These are phyloP conservation scores for Orchestes rusci DNA, from an alignment of 2,888 invertebrate genomes.

Conservation along the genomic window DNA sequence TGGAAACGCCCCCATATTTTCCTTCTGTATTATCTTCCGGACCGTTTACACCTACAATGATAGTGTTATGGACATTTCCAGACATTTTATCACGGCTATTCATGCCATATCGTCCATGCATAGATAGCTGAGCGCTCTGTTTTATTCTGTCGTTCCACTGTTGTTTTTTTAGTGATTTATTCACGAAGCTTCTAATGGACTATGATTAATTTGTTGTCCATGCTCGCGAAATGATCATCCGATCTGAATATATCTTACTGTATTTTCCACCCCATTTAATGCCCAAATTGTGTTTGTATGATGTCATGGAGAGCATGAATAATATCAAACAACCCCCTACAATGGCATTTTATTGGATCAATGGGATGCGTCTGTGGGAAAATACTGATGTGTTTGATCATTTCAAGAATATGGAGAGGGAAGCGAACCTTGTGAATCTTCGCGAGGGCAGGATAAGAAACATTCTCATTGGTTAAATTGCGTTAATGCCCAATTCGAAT, in stretches of 20 bases:
- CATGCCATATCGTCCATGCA: constrained; percentile 44
- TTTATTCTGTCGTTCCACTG: constrained; percentile 15
- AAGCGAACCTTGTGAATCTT: too few species aligned
- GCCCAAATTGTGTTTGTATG: constrained; percentile 8
- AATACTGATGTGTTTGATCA: too few species aligned
- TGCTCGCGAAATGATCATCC: too few species aligned
- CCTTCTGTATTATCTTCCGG: constrained; percentile 44
- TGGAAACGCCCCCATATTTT: constrained; percentile 38
- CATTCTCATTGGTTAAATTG: constrained; percentile 43
- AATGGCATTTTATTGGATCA: too few species aligned
- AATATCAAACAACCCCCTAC: constrained; percentile 5
- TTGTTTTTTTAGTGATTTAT: too few species aligned
- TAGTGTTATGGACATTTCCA: constrained; percentile 41
- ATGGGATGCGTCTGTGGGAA: background rate
- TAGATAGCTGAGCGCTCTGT: constrained; percentile 33
- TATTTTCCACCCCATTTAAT: constrained; percentile 15
- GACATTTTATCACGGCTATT: constrained; percentile 44
- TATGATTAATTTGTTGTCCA: too few species aligned
- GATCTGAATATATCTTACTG: too few species aligned
- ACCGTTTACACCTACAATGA: constrained; percentile 46
- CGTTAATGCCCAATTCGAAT: constrained; percentile 44
- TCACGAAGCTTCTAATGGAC: too few species aligned
- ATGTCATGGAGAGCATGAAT: constrained; percentile 6
- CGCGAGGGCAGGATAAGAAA: too few species aligned
- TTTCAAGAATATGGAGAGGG: too few species aligned